Base-by-base conservation (phyloP, 2,888 invertebrate genomes). In the Zaprionus lineosus region DNA sequence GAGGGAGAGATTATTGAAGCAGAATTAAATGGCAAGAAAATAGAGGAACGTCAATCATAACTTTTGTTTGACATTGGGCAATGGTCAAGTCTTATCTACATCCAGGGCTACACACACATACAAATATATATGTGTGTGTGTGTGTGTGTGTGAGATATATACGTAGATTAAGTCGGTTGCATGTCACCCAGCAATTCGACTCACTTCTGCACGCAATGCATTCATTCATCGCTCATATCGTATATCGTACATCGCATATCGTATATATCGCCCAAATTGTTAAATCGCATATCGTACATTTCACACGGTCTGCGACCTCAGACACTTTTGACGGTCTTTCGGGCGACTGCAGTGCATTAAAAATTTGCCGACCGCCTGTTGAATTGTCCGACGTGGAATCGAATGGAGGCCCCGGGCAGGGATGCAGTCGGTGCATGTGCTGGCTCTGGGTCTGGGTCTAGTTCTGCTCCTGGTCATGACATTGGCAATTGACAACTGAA, bases 191-290 rank as follows among this genome's bases (percentile, higher is more conserved):
- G 16, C 40, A 40, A 59, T 59, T 59, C 52, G 16, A 21, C 26
- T 59, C 58, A 59, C 58, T 53, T 46, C 40, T 53, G 58, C 58
- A 59, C 53, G 58, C 58, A 59, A 59, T 59, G 51, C 36, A 57
- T 48, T 41, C 31, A 57, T 39, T 43, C 19, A 29, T 51, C 19
- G 21, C 12, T 21, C 21, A 37, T 37, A 34, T 34, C 36, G 12
- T 8, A 21, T 21, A 28, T 47, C 26, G 47, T 29, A 29, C n/a
- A n/a, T 9, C 8, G 3, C 29, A 46, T 37, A 33, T 46, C 19
- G 29, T 19, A 26, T 33, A 24, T 51, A 24, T 24, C n/a, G n/a
- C n/a, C n/a, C n/a, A n/a, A n/a, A 24, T 24, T 8, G 8, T 31
- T 28, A 6, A 6, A 28, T 33, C 7, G 31, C 14, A 21, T 33